A percentile compares a stretch with the other conserved stretches of the same genome.
phyloP scores from a whole-genome alignment of 2,888 invertebrate genomes.

The Gymnocheta viridis region DNA sequence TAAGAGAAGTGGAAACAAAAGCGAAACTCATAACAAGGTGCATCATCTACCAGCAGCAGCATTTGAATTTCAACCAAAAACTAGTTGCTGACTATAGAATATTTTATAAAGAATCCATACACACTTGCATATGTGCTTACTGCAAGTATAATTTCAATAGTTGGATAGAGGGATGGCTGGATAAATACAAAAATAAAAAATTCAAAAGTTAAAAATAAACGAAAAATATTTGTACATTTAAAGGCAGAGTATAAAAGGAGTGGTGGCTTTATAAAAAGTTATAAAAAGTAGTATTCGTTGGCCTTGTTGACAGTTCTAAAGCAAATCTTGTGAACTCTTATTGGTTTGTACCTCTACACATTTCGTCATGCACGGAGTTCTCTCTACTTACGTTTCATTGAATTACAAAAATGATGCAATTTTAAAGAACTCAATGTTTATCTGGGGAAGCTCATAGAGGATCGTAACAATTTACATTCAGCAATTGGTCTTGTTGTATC shows the following conservation, averaged over 20 bases:
- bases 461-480: too few species aligned
- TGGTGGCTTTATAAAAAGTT: not conserved
- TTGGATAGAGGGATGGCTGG: not conserved
- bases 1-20: not conserved
- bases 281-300: too few species aligned
- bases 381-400: too few species aligned
- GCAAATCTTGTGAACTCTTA: too few species aligned
- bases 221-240: not conserved
- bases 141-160: not conserved
- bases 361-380: too few species aligned
- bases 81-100: not conserved
- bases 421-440: too few species aligned
- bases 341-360: too few species aligned
- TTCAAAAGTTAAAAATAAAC: not conserved
- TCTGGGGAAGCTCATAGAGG: too few species aligned
- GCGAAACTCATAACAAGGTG: constrained; percentile 2
- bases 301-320: too few species aligned
- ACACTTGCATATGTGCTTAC: not conserved
- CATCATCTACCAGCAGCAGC: not conserved
- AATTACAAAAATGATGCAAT: too few species aligned
- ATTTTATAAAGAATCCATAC: not conserved
- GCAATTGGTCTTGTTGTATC: too few species aligned
- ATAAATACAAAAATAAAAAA: not conserved
- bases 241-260: not conserved
- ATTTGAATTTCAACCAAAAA: not conserved